These are phyloP conservation scores for Limnothrissa miodon DNA, from an alignment of 2,113 vertebrate genomes.

Conservation along the genomic window DNA sequence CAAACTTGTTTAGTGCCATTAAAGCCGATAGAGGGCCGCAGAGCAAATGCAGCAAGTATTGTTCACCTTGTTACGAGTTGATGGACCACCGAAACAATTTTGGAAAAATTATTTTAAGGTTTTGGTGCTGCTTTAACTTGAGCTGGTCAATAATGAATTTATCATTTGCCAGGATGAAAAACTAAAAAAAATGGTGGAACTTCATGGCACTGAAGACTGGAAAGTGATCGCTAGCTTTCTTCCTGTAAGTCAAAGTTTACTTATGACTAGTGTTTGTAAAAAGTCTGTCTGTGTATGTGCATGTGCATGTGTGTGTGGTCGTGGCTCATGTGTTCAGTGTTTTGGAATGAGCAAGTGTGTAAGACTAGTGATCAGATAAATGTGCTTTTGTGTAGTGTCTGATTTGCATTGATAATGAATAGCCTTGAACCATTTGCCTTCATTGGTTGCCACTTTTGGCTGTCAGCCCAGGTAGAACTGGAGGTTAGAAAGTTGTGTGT, in stretches of 20 bases:
- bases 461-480: not conserved
- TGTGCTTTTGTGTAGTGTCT: conserved; percentile 4
- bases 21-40: too few relatives aligned
- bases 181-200: conserved; percentile 93
- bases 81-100: too few relatives aligned
- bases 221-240: conserved; percentile 95
- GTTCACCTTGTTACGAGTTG: too few relatives aligned
- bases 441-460: not conserved
- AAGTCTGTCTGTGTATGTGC: not conserved
- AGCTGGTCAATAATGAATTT: not conserved
- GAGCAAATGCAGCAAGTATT: too few relatives aligned
- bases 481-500: conserved; percentile 17
- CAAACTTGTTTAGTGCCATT: too few relatives aligned
- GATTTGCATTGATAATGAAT: conserved; percentile 15
- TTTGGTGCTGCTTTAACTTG: too few relatives aligned
- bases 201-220: conserved; percentile 97
- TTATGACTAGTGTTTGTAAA: conserved; percentile 58
- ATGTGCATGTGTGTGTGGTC: not conserved
- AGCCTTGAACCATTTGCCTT: not conserved
- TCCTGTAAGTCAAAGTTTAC: conserved; percentile 71
- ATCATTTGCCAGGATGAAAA: conserved; percentile 87
- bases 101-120: too few relatives aligned
- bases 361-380: not conserved
- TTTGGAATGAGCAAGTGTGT: not conserved
- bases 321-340: not conserved